Conservation (phyloP, 2,113 vertebrate genomes). For the Microtus montanus region DNA sequence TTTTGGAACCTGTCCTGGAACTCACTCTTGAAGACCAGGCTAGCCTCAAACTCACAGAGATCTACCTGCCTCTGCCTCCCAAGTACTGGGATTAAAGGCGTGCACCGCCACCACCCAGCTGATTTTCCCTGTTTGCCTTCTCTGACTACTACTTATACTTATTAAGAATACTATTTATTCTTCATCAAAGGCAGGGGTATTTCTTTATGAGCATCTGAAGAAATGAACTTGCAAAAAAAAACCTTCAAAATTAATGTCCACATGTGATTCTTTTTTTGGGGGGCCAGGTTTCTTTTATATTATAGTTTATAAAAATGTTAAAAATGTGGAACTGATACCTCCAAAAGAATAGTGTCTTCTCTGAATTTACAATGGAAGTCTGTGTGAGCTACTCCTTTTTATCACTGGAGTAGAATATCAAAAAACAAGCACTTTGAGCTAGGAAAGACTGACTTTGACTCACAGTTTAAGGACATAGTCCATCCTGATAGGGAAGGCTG, state of each 20-base stretch:
- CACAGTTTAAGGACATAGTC: neutral
- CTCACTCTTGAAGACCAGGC: no score
- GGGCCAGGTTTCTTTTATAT: neutral
- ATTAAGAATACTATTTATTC: neutral
- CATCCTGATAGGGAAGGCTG: neutral
- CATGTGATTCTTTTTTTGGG: neutral
- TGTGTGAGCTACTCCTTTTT: neutral
- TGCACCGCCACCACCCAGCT: no score
- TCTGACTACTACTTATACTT: neutral
- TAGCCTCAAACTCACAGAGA: no score
- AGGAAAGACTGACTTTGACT: neutral
- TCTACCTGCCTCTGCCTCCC: no score
- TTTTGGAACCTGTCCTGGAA: no score
- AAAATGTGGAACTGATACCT: neutral
- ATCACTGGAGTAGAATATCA: neutral
- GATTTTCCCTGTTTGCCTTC: neutral
- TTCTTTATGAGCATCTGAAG: neutral
- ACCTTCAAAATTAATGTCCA: neutral
- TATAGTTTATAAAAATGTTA: neutral
- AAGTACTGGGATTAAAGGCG: no score
- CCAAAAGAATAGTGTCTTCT: neutral
- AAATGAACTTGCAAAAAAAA: neutral
- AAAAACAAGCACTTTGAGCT: neutral
- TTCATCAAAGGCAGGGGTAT: neutral
- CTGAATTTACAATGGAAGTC: neutral